Evolutionary conservation across 1,140 invertebrate species (phyloP).

Genomic region (Andrena cerasifolii): DNA sequence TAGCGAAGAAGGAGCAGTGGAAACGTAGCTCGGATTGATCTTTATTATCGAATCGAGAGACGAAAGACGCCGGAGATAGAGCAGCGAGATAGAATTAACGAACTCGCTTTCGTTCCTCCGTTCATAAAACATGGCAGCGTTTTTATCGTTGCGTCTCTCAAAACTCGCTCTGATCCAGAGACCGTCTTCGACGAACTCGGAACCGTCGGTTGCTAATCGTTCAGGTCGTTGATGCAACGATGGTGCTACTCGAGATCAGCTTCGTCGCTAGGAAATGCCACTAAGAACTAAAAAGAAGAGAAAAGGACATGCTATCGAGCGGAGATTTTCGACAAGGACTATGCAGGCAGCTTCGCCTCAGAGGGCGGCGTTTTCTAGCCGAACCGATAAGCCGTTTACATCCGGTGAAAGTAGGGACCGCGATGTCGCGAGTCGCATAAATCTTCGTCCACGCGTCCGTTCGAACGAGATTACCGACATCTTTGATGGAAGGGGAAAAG

Average conservation of each 20-base stretch:
- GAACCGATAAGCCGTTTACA: background rate
- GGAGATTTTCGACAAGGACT: no score
- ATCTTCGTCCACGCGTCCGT: slow-evolving; percentile 41
- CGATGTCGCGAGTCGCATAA: slow-evolving; percentile 42
- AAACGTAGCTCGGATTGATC: background rate
- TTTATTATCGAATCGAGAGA: background rate
- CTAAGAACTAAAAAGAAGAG: no score
- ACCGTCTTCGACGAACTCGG: no score
- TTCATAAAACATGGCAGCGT: background rate
- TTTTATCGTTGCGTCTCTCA: background rate
- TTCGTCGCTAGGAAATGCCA: no score
- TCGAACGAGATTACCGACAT: slow-evolving; percentile 2
- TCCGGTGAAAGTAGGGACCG: slow-evolving; percentile 19
- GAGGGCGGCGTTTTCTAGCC: background rate
- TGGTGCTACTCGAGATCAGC: no score
- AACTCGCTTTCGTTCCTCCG: background rate
- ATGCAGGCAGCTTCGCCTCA: no score
- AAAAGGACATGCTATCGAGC: no score
- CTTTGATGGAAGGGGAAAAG: background rate
- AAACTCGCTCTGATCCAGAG: no score
- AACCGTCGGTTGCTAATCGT: no score
- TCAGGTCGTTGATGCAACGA: no score
- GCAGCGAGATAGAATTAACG: background rate
- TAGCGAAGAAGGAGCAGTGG: background rate
- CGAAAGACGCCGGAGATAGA: background rate